phyloP scores from a whole-genome alignment of 37 sponge, comb jelly and placozoan species.

The Haliclona indistincta region DNA sequence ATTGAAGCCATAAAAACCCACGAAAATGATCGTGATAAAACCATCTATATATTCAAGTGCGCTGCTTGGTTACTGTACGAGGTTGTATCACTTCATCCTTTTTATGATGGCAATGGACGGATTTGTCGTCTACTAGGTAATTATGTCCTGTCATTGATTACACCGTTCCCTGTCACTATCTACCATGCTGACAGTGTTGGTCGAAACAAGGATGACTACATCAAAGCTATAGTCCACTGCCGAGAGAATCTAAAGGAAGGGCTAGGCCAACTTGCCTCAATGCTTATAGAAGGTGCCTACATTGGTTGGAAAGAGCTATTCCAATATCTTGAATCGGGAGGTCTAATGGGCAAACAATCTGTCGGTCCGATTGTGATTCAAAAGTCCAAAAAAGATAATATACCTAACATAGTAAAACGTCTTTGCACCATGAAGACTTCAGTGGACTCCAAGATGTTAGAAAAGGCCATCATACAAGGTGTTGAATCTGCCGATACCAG shows the following conservation, averaged over 20 bases:
- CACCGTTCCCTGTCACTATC: conserved; percentile 52
- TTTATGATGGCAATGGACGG: conserved; percentile 75
- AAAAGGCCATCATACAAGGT: too few relatives aligned
- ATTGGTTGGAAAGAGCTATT: too few relatives aligned
- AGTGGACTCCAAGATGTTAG: too few relatives aligned
- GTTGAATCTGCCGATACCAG: too few relatives aligned
- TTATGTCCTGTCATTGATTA: conserved; percentile 27
- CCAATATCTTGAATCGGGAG: too few relatives aligned
- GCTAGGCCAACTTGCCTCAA: conserved; percentile 27
- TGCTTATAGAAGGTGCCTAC: conserved; percentile 46
- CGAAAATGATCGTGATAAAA: neutral
- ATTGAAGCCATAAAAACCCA: conserved; percentile 1
- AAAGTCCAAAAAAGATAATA: too few relatives aligned
- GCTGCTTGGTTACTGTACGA: conserved; percentile 56
- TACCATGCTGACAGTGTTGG: too few relatives aligned
- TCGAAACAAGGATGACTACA: conserved; percentile 21
- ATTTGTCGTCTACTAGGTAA: conserved; percentile 59
- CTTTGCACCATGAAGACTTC: too few relatives aligned
- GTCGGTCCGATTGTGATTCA: too few relatives aligned
- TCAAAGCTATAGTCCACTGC: conserved; percentile 52
- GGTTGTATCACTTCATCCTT: conserved; percentile 66
- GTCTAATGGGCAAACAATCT: too few relatives aligned
- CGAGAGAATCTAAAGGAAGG: conserved; percentile 19
- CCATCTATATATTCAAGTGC: conserved; percentile 37
- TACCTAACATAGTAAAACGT: too few relatives aligned